These are phyloP conservation scores for Ectemnius lituratus DNA, from an alignment of 2,888 invertebrate species.

Conservation along the genomic window DNA sequence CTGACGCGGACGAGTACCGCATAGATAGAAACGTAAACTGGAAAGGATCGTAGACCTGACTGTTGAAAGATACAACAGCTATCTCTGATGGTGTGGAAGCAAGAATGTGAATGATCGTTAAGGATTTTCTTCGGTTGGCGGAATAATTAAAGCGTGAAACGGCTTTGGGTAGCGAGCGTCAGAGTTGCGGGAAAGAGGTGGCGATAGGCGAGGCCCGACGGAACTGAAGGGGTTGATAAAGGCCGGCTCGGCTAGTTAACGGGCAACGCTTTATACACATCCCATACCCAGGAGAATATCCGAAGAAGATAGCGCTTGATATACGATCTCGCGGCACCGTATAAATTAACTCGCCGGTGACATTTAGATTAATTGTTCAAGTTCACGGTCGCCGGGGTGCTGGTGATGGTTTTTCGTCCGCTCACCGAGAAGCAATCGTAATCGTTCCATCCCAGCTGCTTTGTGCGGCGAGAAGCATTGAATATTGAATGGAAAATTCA, in stretches of 20 bases:
- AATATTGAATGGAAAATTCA: slow-evolving; percentile 39
- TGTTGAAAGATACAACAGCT: not conserved
- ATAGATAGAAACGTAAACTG: not conserved
- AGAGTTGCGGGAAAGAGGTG: slow-evolving; percentile 37
- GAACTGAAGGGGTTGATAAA: slow-evolving; percentile 72
- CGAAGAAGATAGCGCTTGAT: slow-evolving; percentile 74
- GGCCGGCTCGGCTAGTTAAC: slow-evolving; percentile 59
- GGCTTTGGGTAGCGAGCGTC: slow-evolving; percentile 31
- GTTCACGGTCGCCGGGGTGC: slow-evolving; percentile 29
- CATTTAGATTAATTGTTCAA: slow-evolving; percentile 75
- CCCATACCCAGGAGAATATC: slow-evolving; percentile 60
- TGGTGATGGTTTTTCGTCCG: slow-evolving; percentile 46
- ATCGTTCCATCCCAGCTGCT: slow-evolving; percentile 59
- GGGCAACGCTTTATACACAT: slow-evolving; percentile 63
- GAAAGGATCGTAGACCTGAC: not conserved
- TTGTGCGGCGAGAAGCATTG: slow-evolving; percentile 26
- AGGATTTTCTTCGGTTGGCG: slow-evolving; percentile 39
- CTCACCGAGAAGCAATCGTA: slow-evolving; percentile 54
- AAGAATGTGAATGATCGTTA: slow-evolving; percentile 19
- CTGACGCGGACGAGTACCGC: too few relatives aligned
- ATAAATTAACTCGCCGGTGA: slow-evolving; percentile 75
- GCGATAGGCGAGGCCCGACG: slow-evolving; percentile 66
- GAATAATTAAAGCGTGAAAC: slow-evolving; percentile 60
- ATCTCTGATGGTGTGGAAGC: too few relatives aligned
- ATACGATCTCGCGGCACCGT: slow-evolving; percentile 69